Base-by-base conservation (phyloP, 2,113 vertebrate genomes). In the Mugil cephalus region DNA sequence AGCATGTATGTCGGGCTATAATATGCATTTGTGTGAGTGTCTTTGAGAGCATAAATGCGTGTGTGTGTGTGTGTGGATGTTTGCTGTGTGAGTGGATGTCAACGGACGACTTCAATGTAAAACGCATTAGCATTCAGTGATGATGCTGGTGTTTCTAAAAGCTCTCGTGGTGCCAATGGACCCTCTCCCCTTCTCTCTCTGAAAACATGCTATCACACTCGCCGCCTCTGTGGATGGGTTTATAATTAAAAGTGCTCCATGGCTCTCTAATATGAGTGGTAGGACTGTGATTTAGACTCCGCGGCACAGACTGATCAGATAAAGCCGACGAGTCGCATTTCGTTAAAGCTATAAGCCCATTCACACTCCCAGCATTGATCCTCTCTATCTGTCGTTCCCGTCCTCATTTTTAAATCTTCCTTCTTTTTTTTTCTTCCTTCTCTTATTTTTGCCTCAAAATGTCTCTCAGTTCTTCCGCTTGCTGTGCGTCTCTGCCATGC, bases 211-310 rank as follows among this genome's bases (percentile, higher is more conserved):
- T 68, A 74, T 84, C 74, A 48, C 47, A 65, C 76, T 79, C 65
- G 11, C 18, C 10, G 43, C 64, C 81, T 76, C 67, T 66, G 66
- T 66, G 63, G 79, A 77, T 86, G 77, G 64, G 71, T 85, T 86
- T 87, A 69, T 90, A 91, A 89, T 94, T 91, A 94, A 92, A 90
- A 85, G 85, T 79, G 74, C 59, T 85, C 60, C 63, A 56, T 30
- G 5, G 67, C 75, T 74, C 64, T 80, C 83, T 81, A 84, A 90
- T 80, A 75, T 64, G 82, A 87, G 58, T 76, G 68, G 13, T 79
- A 12, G 74, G 68, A 67, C 85, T 88, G 81, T 87, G 87, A 88
- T 90, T 90, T 75, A 40, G 42, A 81, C 65, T 70, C 21, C 51
- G 66, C 55, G 48, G 63, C 39, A 47, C 60, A 84, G 80, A 92